phyloP scores from a whole-genome alignment of 2,797 vertebrate species.

The Eremophila alpestris region DNA sequence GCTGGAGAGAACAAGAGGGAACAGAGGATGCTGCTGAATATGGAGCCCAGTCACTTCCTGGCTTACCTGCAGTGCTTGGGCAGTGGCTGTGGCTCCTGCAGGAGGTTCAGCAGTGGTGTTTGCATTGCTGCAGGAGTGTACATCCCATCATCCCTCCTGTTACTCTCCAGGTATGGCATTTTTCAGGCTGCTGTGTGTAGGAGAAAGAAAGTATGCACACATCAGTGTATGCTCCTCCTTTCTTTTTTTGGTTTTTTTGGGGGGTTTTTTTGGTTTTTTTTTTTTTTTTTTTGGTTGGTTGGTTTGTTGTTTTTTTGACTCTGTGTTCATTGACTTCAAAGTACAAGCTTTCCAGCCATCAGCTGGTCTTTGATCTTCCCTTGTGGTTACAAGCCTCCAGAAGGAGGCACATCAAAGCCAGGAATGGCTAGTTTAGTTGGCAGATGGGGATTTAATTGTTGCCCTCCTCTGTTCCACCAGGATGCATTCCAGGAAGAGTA shows the following conservation, averaged over 20 bases:
- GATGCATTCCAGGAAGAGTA: conserved; percentile 92
- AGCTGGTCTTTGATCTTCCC: conserved; percentile 9
- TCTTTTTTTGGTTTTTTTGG: not conserved
- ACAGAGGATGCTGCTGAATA: not conserved
- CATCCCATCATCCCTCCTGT: not conserved
- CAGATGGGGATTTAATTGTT: not conserved
- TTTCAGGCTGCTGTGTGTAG: not conserved
- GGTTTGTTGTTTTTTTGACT: not conserved
- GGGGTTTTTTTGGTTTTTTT: too few relatives aligned
- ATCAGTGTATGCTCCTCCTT: not conserved
- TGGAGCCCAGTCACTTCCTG: not conserved
- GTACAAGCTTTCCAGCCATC: not conserved
- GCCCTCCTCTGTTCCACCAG: conserved; percentile 69
- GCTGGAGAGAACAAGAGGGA: not conserved
- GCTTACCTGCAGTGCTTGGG: not conserved
- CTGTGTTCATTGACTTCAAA: not conserved
- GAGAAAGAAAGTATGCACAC: not conserved
- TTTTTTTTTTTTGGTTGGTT: not conserved
- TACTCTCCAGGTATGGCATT: not conserved
- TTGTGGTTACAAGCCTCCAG: not conserved
- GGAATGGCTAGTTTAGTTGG: not conserved
- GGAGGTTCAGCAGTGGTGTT: not conserved
- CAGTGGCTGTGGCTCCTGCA: not conserved
- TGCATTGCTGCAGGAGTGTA: not conserved
- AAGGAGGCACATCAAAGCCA: not conserved